Percentiles rank a stretch among this genome's conserved stretches.
Evolutionary conservation across 2,888 invertebrate species (phyloP).

Genomic region (Hybos culiciformis): DNA sequence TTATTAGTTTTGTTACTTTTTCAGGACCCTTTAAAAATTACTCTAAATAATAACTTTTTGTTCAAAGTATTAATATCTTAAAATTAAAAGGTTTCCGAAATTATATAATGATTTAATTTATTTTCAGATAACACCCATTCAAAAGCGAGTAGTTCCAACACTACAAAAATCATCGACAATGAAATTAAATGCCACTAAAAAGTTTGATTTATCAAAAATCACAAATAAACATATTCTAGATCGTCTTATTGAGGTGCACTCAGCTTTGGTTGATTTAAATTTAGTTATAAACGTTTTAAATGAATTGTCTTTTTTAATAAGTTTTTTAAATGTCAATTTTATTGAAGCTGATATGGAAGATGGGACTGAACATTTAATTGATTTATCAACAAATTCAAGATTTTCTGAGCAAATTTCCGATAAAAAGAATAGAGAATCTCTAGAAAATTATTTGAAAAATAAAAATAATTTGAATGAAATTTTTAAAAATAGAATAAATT

Average conservation of each 20-base stretch:
- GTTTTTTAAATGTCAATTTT: slow-evolving; percentile 24
- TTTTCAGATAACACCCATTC: too few species aligned
- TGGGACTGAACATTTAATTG: not conserved
- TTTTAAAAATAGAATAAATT: slow-evolving; percentile 46
- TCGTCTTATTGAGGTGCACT: slow-evolving; percentile 26
- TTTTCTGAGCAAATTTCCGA: too few species aligned
- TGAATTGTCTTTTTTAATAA: slow-evolving; percentile 29
- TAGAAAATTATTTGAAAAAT: slow-evolving; percentile 3
- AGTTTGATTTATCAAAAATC: slow-evolving; percentile 20
- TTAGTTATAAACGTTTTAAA: slow-evolving; percentile 29
- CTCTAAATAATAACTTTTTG: too few species aligned
- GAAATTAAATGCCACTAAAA: not conserved
- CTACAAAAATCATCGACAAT: too few species aligned
- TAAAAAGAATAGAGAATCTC: slow-evolving; percentile 3
- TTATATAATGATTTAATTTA: too few species aligned
- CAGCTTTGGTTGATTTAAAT: slow-evolving; percentile 29
- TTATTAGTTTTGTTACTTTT: too few species aligned
- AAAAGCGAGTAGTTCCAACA: too few species aligned
- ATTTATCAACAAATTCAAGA: not conserved
- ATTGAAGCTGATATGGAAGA: too few species aligned
- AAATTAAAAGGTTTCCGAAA: too few species aligned
- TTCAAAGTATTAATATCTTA: too few species aligned
- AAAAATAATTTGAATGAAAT: slow-evolving; percentile 19
- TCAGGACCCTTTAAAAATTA: too few species aligned
- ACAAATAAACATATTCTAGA: slow-evolving; percentile 19